Evolutionary conservation across 1,140 invertebrate species (phyloP), one percentile per base, ranked within the genome.

Genomic region (Uloborus diversus): DNA sequence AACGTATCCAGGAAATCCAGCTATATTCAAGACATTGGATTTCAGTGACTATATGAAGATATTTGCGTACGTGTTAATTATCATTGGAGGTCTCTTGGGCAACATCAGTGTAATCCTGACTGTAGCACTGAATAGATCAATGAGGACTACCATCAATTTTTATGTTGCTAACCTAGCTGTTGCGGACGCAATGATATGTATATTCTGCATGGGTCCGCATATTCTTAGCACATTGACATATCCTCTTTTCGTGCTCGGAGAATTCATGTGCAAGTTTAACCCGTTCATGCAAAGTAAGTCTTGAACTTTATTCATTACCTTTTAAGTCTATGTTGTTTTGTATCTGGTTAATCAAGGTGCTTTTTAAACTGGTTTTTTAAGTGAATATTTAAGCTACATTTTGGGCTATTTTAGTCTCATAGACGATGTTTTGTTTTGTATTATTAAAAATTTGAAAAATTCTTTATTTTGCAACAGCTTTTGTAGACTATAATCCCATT

Each of bases 51-150:
- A 42, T 2, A 42, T 42, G 9, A 9, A 53, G 23, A 5, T 53
- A 20, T 7, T 53, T 53, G 49, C 49, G n/a, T 17, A 17, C n/a
- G 49, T 20, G 9, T 7, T 53, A 7, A 53, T 53, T 17, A 53
- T 53, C 9, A 20, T 20, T 7, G 49, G 49, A 17, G 49, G 49
- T 0, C 23, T 87, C 7, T 83, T 86, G 3, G 89, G 89, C 1
- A 89, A 89, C 81, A 73, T 87, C n/a, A 85, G 87, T n/a, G 88
- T 89, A 17, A 87, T 89, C 28, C 85, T 88, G 83, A 87, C 89
- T 13, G 87, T 89, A 4, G 82, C 86, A 37, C 85, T 85, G 17
- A 88, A 89, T 82, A 86, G 87, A 57, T 79, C 84, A 23, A 82
- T 86, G 80, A 53, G 86, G 20, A 83, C 85, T 13, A 86, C 61